Conservation (phyloP, 2,797 vertebrate genomes). For the Urosaurus nigricauda region DNA sequence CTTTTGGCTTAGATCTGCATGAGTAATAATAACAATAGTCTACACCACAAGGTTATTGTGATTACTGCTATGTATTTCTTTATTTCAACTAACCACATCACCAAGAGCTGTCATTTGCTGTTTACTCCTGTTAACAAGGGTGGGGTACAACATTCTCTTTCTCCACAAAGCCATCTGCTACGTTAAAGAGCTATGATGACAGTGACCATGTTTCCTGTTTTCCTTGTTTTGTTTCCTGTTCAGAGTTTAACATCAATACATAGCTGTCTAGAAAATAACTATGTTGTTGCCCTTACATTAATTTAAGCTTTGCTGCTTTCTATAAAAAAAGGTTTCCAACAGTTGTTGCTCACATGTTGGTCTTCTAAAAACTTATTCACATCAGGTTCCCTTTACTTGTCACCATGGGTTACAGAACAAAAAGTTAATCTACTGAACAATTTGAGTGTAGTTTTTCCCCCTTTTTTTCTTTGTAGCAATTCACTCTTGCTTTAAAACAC, state of each 20-base stretch:
- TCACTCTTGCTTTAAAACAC: slow-evolving; percentile 51
- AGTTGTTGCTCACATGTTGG: neutral
- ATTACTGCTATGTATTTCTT: neutral
- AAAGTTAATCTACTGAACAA: slow-evolving; percentile 10
- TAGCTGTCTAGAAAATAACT: neutral
- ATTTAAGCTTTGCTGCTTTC: slow-evolving; percentile 8
- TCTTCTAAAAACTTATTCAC: neutral
- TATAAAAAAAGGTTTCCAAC: slow-evolving; percentile 21
- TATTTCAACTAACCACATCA: neutral
- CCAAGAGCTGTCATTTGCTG: slow-evolving; percentile 46
- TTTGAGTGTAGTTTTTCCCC: neutral
- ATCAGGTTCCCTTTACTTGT: slow-evolving; percentile 37
- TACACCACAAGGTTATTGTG: neutral
- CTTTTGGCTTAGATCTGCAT: neutral
- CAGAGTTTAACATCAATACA: neutral
- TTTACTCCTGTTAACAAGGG: slow-evolving; percentile 21
- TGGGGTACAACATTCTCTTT: neutral
- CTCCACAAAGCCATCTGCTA: neutral
- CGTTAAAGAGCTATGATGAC: neutral
- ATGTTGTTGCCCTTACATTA: neutral
- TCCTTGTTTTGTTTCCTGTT: slow-evolving; percentile 24
- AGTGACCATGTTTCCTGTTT: slow-evolving; percentile 6
- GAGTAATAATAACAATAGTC: neutral
- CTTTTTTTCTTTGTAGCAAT: slow-evolving; percentile 13
- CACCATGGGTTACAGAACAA: slow-evolving; percentile 60